phyloP scores from a whole-genome alignment of 2,113 vertebrate genomes.

The Misgurnus mizolepis region DNA sequence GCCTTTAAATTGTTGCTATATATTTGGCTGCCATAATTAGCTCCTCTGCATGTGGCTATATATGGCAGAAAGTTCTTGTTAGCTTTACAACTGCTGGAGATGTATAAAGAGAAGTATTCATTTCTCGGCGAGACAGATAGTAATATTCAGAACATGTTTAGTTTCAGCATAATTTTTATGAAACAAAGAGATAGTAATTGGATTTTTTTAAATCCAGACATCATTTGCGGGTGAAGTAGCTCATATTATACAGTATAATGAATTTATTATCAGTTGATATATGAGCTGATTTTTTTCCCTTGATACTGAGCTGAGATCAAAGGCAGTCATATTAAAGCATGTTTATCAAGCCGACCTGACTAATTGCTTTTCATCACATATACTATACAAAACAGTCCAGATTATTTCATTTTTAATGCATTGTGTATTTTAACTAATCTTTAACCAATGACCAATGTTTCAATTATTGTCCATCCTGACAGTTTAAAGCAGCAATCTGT shows the following conservation, averaged over 20 bases:
- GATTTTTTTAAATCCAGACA: constrained; percentile 21
- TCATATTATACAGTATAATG: background rate
- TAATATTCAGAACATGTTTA: background rate
- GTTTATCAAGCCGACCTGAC: background rate
- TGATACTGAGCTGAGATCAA: background rate
- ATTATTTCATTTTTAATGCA: too few relatives aligned
- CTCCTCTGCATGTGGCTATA: constrained; percentile 15
- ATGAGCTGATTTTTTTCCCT: background rate
- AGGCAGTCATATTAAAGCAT: background rate
- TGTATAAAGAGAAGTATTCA: background rate
- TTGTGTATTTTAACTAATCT: too few relatives aligned
- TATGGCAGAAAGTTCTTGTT: constrained; percentile 15
- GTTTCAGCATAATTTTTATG: too few relatives aligned
- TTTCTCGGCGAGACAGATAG: background rate
- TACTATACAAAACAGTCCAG: too few relatives aligned
- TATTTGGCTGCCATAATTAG: constrained; percentile 47
- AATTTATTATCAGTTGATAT: background rate
- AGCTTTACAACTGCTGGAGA: background rate
- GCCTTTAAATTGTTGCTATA: constrained; percentile 38
- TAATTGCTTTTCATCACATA: background rate
- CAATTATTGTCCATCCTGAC: too few relatives aligned
- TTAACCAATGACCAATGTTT: too few relatives aligned
- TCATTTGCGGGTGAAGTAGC: constrained; percentile 14
- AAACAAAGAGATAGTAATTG: constrained; percentile 23
- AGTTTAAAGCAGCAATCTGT: too few relatives aligned